Evolutionary conservation across 2,113 vertebrate genomes (phyloP).

Genomic region (Australoheros scitulus): DNA sequence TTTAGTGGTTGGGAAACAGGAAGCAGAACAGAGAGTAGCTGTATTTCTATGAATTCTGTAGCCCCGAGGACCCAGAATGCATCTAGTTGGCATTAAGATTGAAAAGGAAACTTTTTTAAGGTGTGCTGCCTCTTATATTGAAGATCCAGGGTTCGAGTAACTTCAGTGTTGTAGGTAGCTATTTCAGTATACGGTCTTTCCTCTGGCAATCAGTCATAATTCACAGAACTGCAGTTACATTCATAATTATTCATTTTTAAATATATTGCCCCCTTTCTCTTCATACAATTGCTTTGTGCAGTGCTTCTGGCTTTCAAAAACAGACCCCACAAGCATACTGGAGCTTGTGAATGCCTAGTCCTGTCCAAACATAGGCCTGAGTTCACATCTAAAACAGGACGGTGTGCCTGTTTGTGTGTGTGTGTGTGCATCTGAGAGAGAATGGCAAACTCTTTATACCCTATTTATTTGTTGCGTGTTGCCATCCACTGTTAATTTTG

Average conservation of each 20-base stretch:
- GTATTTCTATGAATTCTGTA: not conserved
- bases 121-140: not conserved
- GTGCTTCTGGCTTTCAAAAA: slow-evolving; percentile 83
- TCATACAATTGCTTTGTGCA: slow-evolving; percentile 85
- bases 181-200: not conserved
- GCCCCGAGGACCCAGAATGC: not conserved
- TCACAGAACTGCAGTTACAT: slow-evolving; percentile 37
- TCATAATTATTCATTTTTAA: slow-evolving; percentile 42
- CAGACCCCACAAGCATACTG: slow-evolving; percentile 78
- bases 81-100: not conserved
- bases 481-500: slow-evolving; percentile 68
- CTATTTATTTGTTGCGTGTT: slow-evolving; percentile 67
- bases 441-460: slow-evolving; percentile 73
- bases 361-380: slow-evolving; percentile 78
- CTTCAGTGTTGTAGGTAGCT: not conserved
- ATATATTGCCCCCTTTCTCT: slow-evolving; percentile 21
- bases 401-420: slow-evolving; percentile 30
- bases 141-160: not conserved
- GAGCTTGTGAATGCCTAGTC: slow-evolving; percentile 77
- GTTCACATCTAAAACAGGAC: slow-evolving; percentile 53
- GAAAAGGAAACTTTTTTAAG: slow-evolving; percentile 40
- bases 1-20: not conserved
- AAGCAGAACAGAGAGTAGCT: not conserved
- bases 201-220: slow-evolving; percentile 30
- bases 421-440: slow-evolving; percentile 31